These are phyloP conservation scores for Melitaea cinxia DNA, from an alignment of 1,140 invertebrate species.

Conservation along the genomic window DNA sequence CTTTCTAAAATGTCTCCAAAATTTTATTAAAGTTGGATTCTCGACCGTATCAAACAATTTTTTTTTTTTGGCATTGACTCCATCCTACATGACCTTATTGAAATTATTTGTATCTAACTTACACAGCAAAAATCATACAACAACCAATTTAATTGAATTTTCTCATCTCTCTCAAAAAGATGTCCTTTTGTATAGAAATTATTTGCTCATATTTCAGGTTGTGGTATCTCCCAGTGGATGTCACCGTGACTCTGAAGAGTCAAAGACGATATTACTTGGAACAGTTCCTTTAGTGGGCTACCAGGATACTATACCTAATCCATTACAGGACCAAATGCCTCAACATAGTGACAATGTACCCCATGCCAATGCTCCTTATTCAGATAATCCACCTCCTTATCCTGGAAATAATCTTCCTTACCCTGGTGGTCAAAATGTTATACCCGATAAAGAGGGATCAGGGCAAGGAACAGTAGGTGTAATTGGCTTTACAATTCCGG, in stretches of 20 bases:
- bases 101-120: too few relatives aligned
- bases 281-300: slow-evolving; percentile 83
- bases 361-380: slow-evolving; percentile 22
- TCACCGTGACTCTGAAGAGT: slow-evolving; percentile 83
- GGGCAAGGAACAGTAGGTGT: slow-evolving; percentile 31
- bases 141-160: too few relatives aligned
- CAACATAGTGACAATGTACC: slow-evolving; percentile 29
- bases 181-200: too few relatives aligned
- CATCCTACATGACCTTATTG: too few relatives aligned
- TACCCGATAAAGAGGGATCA: neutral
- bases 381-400: slow-evolving; percentile 27
- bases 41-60: too few relatives aligned
- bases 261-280: slow-evolving; percentile 83
- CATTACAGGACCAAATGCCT: slow-evolving; percentile 51
- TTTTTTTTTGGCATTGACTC: too few relatives aligned
- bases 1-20: too few relatives aligned
- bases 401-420: slow-evolving; percentile 32
- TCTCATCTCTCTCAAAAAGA: too few relatives aligned
- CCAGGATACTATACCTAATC: slow-evolving; percentile 71
- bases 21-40: too few relatives aligned
- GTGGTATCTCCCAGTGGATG: slow-evolving; percentile 78
- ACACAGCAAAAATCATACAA: too few relatives aligned
- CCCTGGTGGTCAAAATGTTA: slow-evolving; percentile 18
- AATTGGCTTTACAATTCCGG: slow-evolving; percentile 42
- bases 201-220: slow-evolving; percentile 53